These are phyloP conservation scores for Solenopsis invicta DNA, from an alignment of 1,140 invertebrate genomes.

Conservation along the genomic window DNA sequence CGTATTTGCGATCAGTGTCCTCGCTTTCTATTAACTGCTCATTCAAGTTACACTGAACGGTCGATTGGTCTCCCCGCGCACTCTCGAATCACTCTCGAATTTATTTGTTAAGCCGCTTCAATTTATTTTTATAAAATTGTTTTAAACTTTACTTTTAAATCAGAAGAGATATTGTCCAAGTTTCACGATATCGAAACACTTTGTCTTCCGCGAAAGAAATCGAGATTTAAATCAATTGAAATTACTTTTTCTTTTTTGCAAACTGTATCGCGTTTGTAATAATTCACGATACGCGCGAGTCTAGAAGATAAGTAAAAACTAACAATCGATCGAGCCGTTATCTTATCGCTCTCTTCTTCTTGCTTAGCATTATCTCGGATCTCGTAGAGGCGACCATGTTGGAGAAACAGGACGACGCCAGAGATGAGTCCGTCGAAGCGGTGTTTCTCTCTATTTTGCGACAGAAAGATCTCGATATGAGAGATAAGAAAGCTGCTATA, in stretches of 20 bases:
- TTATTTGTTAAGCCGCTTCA: not conserved
- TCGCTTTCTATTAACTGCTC: not conserved
- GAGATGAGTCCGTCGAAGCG: constrained; percentile 89
- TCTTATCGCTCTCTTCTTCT: constrained; percentile 53
- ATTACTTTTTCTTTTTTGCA: not conserved
- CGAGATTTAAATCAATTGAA: too few relatives aligned
- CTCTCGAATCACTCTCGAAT: not conserved
- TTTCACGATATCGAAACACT: not conserved
- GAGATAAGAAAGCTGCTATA: constrained; percentile 94
- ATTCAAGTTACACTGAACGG: not conserved
- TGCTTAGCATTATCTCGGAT: constrained; percentile 91
- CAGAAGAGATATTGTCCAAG: not conserved
- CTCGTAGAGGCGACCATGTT: constrained; percentile 90
- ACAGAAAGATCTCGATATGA: constrained; percentile 90
- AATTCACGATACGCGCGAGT: not conserved
- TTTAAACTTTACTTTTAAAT: not conserved
- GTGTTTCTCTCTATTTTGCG: constrained; percentile 92
- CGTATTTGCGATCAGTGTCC: not conserved
- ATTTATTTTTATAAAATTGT: not conserved
- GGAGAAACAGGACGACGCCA: constrained; percentile 85
- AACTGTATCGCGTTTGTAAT: not conserved
- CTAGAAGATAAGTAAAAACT: constrained; percentile 7
- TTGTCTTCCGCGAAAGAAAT: too few relatives aligned
- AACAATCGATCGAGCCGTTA: not conserved
- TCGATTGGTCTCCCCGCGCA: not conserved